These are phyloP conservation scores for Anguilla rostrata DNA, from an alignment of 2,113 vertebrate species.

Conservation along the genomic window DNA sequence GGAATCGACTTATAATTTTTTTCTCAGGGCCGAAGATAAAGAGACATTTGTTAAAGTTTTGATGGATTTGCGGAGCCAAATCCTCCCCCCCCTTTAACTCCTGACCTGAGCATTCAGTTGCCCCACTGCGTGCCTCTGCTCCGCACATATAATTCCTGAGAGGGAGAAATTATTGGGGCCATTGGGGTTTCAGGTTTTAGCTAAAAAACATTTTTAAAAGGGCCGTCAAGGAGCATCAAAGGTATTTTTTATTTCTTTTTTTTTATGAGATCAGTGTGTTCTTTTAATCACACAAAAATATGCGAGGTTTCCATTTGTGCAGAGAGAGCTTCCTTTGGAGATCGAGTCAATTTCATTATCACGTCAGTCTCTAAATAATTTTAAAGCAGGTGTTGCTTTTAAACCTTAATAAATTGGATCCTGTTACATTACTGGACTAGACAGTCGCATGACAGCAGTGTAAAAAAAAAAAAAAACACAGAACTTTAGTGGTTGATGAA, in stretches of 20 bases:
- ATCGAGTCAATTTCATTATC: slow-evolving; percentile 18
- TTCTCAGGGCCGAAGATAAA: slow-evolving; percentile 19
- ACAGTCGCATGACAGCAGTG: background rate
- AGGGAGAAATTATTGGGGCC: background rate
- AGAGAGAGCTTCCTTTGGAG: background rate
- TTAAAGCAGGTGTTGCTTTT: slow-evolving; percentile 14
- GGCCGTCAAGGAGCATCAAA: background rate
- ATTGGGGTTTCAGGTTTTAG: background rate
- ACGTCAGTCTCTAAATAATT: background rate
- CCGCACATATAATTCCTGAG: background rate
- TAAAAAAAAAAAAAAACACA: background rate
- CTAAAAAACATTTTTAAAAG: background rate
- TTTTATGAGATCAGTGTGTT: background rate
- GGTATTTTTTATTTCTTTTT: background rate
- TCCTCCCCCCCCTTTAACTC: background rate
- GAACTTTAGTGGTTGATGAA: background rate
- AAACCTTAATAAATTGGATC: slow-evolving; percentile 21
- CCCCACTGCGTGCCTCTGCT: background rate
- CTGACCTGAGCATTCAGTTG: background rate
- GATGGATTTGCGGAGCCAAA: slow-evolving; percentile 10
- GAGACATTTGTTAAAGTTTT: slow-evolving; percentile 22
- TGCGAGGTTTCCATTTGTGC: background rate
- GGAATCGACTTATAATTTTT: slow-evolving; percentile 12
- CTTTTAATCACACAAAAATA: background rate
- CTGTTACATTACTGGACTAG: slow-evolving; percentile 3